These are phyloP conservation scores for Eospalax fontanierii DNA, from an alignment of 2,797 vertebrate species.

Conservation along the genomic window DNA sequence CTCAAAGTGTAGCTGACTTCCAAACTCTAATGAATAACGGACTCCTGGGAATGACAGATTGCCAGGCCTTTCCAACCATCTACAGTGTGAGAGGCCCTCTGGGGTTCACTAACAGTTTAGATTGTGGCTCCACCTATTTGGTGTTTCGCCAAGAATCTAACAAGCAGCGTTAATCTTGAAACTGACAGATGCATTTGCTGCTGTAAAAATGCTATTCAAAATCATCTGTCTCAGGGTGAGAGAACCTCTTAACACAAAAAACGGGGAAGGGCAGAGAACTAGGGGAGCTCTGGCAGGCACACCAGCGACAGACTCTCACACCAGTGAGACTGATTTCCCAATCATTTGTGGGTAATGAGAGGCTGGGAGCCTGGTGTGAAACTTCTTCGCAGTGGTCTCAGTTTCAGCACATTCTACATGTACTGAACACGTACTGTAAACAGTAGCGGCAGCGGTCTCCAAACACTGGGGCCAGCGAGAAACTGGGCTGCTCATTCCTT, in stretches of 20 bases:
- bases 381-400: constrained; percentile 50
- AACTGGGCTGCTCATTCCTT: not conserved
- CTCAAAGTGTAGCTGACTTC: constrained; percentile 22
- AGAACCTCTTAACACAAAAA: not conserved
- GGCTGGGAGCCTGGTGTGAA: constrained; percentile 37
- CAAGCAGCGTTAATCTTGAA: not conserved
- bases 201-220: constrained; percentile 45
- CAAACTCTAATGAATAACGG: not conserved
- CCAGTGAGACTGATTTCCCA: not conserved
- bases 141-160: not conserved
- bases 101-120: not conserved
- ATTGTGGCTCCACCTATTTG: not conserved
- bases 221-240: not conserved
- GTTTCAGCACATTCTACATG: not conserved
- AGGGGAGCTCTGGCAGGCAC: not conserved
- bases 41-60: not conserved
- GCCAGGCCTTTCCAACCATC: not conserved
- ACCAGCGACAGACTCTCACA: not conserved
- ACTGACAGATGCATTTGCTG: not conserved
- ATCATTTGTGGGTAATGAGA: not conserved
- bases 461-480: not conserved
- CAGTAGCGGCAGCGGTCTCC: not conserved
- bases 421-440: not conserved
- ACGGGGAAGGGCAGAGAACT: not conserved
- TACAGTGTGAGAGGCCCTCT: not conserved